Conservation (phyloP, 2,888 invertebrate genomes). For the Tuta absoluta region DNA sequence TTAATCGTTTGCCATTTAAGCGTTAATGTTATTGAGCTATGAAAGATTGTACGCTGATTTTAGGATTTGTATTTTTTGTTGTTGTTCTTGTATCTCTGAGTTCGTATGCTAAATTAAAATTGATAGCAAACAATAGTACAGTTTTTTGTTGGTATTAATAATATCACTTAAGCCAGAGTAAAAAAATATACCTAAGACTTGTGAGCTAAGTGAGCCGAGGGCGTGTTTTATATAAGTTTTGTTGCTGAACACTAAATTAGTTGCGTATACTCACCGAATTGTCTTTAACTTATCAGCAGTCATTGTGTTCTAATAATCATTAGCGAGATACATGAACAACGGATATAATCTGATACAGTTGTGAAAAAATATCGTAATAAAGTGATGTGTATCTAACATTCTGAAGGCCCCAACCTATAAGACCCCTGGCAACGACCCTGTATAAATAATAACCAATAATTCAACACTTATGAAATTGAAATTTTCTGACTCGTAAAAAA, state of each 20-base stretch:
- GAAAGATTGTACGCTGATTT: constrained; percentile 4
- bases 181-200: too few species aligned
- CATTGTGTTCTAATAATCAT: not conserved
- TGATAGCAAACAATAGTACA: not conserved
- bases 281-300: not conserved
- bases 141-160: not conserved
- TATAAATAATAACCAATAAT: not conserved
- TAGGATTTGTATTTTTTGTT: constrained; percentile 4
- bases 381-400: too few species aligned
- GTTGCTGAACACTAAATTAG: too few species aligned
- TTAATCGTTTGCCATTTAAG: not conserved
- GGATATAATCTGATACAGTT: not conserved
- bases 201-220: too few species aligned
- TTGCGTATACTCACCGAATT: not conserved
- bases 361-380: not conserved
- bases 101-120: not conserved
- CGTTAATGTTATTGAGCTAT: constrained; percentile 17
- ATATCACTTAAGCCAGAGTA: too few species aligned
- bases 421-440: not conserved
- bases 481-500: too few species aligned
- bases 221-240: too few species aligned
- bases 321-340: constrained; percentile 6
- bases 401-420: not conserved
- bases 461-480: too few species aligned
- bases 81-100: constrained; percentile 7